phyloP scores from a whole-genome alignment of 2,113 vertebrate genomes.

The Bubo scandiacus region DNA sequence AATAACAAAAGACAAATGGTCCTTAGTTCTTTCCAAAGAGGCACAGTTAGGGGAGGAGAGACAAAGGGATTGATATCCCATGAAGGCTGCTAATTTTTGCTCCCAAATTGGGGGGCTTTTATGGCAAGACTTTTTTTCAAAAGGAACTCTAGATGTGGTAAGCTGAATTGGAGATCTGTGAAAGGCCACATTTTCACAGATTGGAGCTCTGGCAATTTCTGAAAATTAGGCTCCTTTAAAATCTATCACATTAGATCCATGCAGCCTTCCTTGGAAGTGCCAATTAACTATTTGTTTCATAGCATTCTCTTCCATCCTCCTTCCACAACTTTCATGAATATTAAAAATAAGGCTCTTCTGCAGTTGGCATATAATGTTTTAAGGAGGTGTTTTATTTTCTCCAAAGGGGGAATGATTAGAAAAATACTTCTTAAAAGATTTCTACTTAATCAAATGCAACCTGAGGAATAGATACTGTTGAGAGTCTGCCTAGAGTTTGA shows the following conservation, averaged over 20 bases:
- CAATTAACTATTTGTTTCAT: slow-evolving; percentile 50
- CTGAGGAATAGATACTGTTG: neutral
- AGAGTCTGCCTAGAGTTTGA: neutral
- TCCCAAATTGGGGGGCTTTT: slow-evolving; percentile 12
- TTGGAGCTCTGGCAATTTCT: slow-evolving; percentile 54
- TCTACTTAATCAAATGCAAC: neutral
- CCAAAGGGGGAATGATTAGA: neutral
- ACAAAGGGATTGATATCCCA: slow-evolving; percentile 25
- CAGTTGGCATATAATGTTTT: neutral
- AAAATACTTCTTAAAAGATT: neutral
- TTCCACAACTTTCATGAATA: neutral
- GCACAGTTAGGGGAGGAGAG: neutral
- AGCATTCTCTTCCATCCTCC: neutral
- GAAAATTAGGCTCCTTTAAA: slow-evolving; percentile 56
- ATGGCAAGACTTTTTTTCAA: neutral
- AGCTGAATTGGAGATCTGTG: slow-evolving; percentile 50
- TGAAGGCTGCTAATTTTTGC: slow-evolving; percentile 47
- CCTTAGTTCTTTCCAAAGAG: slow-evolving; percentile 11
- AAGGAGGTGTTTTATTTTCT: neutral
- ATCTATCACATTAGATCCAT: neutral
- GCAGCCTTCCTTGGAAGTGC: neutral
- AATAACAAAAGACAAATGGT: slow-evolving; percentile 34
- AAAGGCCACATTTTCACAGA: slow-evolving; percentile 46
- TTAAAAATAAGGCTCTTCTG: neutral
- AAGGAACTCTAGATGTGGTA: neutral